Evolutionary conservation across 2,888 invertebrate genomes (phyloP).

Genomic region (Rapana venosa): DNA sequence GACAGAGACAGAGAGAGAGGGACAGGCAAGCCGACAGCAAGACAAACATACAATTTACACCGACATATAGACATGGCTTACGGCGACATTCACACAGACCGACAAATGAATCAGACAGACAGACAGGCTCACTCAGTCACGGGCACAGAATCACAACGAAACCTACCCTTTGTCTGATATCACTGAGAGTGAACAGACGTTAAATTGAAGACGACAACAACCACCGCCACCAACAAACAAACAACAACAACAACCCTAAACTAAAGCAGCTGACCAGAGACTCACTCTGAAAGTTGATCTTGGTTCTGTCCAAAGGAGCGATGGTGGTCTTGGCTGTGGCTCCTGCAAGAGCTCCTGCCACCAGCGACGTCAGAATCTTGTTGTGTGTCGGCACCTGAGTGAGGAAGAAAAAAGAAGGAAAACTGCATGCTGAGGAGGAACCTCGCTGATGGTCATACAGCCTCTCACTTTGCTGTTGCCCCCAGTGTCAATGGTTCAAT

Average conservation of each 20-base stretch:
- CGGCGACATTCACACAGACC: background rate
- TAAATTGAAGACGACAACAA: too few relatives aligned
- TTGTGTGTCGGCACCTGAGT: constrained; percentile 73
- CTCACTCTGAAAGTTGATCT: constrained; percentile 95
- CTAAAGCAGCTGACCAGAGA: background rate
- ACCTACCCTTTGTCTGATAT: too few relatives aligned
- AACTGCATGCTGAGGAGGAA: background rate
- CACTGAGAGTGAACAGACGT: too few relatives aligned
- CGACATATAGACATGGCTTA: background rate
- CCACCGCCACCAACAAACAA: too few relatives aligned
- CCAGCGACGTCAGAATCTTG: constrained; percentile 85
- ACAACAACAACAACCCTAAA: too few relatives aligned
- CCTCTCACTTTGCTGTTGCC: too few relatives aligned
- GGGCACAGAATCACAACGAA: background rate
- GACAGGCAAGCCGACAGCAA: background rate
- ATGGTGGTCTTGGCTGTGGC: constrained; percentile 95
- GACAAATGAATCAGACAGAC: background rate
- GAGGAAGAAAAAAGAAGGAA: background rate
- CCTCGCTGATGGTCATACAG: too few relatives aligned
- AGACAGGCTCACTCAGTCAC: background rate
- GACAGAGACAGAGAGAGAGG: background rate
- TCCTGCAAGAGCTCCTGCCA: constrained; percentile 95
- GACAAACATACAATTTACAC: background rate
- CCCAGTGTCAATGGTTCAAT: too few relatives aligned
- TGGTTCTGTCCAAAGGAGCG: constrained; percentile 97